phyloP scores from a whole-genome alignment of 1,140 invertebrate genomes.

The Hyposmocoma kahamanoa region DNA sequence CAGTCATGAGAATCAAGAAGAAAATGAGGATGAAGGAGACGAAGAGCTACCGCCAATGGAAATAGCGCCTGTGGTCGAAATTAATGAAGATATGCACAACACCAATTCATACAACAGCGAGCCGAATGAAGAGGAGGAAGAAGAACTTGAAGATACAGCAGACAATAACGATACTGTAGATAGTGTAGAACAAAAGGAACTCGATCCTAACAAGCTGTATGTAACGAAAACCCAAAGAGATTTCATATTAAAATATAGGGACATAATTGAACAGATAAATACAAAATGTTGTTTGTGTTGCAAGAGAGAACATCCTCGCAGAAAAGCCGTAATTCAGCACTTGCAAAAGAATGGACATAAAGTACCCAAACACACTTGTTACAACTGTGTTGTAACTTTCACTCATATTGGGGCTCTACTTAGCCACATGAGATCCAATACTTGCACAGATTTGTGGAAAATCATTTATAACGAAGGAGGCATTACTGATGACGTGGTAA shows the following conservation, averaged over 20 bases:
- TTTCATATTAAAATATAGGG: conserved; percentile 63
- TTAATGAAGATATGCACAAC: conserved; percentile 58
- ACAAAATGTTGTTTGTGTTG: conserved; percentile 68
- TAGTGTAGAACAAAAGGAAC: conserved; percentile 32
- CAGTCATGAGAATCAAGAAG: conserved; percentile 19
- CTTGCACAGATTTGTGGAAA: conserved; percentile 68
- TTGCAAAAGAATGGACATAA: conserved; percentile 70
- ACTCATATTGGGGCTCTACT: conserved; percentile 68
- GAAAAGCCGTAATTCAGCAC: conserved; percentile 71
- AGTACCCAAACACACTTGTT: conserved; percentile 74
- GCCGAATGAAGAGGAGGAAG: conserved; percentile 43
- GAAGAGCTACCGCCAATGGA: conserved; percentile 46
- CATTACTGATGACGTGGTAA: conserved; percentile 62
- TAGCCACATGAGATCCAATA: conserved; percentile 69
- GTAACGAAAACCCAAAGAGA: conserved; percentile 66
- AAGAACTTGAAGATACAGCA: conserved; percentile 43
- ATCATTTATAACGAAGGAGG: conserved; percentile 69
- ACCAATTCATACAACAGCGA: conserved; percentile 51
- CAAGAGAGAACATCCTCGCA: conserved; percentile 58
- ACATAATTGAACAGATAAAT: conserved; percentile 69
- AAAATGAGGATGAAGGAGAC: conserved; percentile 39
- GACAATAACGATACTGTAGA: conserved; percentile 46
- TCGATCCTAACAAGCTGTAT: conserved; percentile 58
- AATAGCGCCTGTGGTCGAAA: conserved; percentile 60
- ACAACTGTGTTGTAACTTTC: conserved; percentile 75